phyloP scores from a whole-genome alignment of 2,113 vertebrate genomes.

The Nymphicus hollandicus region DNA sequence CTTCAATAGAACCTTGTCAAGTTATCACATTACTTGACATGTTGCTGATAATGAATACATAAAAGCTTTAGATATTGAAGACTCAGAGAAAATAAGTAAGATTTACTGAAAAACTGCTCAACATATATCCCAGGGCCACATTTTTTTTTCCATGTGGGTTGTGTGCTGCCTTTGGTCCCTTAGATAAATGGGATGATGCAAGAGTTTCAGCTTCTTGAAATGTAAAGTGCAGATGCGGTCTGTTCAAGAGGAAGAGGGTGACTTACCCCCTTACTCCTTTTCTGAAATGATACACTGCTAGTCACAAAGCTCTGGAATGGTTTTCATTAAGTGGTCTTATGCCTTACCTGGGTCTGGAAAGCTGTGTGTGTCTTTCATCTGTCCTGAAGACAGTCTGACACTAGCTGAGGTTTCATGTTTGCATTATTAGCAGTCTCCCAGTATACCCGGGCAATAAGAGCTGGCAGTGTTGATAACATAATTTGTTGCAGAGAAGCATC shows the following conservation, averaged over 20 bases:
- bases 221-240: not conserved
- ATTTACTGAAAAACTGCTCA: conserved; percentile 61
- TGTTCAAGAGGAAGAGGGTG: not conserved
- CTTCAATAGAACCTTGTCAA: conserved; percentile 70
- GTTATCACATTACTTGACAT: conserved; percentile 62
- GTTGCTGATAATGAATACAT: conserved; percentile 72
- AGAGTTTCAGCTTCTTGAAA: conserved; percentile 48
- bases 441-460: not conserved
- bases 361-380: not conserved
- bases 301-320: not conserved
- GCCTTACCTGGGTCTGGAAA: not conserved
- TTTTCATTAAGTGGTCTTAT: not conserved
- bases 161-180: conserved; percentile 24
- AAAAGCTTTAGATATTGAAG: conserved; percentile 68
- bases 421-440: not conserved
- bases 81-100: conserved; percentile 64
- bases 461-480: not conserved
- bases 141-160: conserved; percentile 11
- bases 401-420: not conserved
- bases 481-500: not conserved
- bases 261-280: not conserved
- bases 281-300: not conserved
- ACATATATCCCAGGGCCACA: conserved; percentile 30
- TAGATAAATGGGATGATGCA: conserved; percentile 50
- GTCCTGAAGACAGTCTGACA: not conserved